Evolutionary conservation across 2,797 vertebrate species (phyloP).

Genomic region (Anomalospiza imberbis): DNA sequence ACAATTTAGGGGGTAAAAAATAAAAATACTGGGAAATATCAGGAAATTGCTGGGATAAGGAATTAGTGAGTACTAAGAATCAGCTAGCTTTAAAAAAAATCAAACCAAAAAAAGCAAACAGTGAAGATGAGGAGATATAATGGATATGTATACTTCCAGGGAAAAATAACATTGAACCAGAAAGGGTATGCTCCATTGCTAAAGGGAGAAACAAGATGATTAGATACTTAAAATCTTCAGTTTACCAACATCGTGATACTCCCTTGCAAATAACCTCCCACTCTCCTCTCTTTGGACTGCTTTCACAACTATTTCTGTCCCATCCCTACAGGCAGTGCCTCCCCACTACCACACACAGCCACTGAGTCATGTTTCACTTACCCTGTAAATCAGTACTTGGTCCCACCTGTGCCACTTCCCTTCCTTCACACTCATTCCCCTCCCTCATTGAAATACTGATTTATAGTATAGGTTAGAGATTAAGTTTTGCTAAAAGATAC

Average conservation of each 20-base stretch:
- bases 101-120: not conserved
- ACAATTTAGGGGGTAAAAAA: not conserved
- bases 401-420: not conserved
- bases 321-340: not conserved
- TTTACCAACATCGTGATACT: not conserved
- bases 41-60: not conserved
- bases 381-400: not conserved
- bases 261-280: not conserved
- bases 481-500: not conserved
- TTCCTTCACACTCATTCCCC: not conserved
- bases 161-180: not conserved
- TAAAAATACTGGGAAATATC: not conserved
- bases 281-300: not conserved
- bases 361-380: not conserved
- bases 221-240: not conserved
- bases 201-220: not conserved
- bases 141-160: not conserved
- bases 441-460: not conserved
- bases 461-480: not conserved
- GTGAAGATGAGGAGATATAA: not conserved
- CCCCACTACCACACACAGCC: not conserved
- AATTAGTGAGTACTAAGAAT: not conserved
- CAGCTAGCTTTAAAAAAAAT: not conserved
- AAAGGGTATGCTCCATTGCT: not conserved
- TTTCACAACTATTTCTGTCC: not conserved